phyloP scores from a whole-genome alignment of 2,113 vertebrate species.

The Litocranius walleri region DNA sequence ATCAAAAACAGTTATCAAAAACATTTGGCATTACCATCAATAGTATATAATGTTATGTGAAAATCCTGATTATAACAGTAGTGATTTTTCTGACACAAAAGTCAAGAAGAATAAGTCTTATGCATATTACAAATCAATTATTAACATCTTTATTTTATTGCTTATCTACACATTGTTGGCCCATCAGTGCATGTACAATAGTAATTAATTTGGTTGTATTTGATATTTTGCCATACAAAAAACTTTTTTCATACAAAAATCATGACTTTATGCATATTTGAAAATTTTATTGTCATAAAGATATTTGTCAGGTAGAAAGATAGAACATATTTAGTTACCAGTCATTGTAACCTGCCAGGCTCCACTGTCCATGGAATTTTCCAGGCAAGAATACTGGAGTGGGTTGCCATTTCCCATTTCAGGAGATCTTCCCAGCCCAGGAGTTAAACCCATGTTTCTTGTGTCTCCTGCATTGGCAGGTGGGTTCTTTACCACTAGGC shows the following conservation, averaged over 20 bases:
- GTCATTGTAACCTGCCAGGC: background rate
- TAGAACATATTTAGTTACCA: background rate
- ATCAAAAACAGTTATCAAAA: background rate
- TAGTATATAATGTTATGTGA: background rate
- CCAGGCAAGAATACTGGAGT: background rate
- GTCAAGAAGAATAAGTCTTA: conserved; percentile 12
- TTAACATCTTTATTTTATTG: conserved; percentile 26
- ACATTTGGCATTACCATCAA: background rate
- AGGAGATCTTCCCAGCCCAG: background rate
- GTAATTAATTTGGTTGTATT: conserved; percentile 6
- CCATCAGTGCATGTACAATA: background rate
- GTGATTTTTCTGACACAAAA: conserved; percentile 26
- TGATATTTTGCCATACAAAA: background rate
- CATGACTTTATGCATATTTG: background rate
- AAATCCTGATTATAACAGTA: background rate
- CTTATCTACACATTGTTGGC: background rate
- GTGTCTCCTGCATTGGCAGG: background rate
- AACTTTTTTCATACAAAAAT: background rate
- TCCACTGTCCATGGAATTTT: background rate
- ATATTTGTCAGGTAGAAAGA: background rate
- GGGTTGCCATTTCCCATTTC: background rate
- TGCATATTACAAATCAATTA: background rate
- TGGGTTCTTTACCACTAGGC: background rate
- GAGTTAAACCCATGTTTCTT: background rate
- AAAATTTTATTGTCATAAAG: background rate